These are phyloP conservation scores for Neodiprion virginianus DNA, from an alignment of 1,140 invertebrate genomes.

Conservation along the genomic window DNA sequence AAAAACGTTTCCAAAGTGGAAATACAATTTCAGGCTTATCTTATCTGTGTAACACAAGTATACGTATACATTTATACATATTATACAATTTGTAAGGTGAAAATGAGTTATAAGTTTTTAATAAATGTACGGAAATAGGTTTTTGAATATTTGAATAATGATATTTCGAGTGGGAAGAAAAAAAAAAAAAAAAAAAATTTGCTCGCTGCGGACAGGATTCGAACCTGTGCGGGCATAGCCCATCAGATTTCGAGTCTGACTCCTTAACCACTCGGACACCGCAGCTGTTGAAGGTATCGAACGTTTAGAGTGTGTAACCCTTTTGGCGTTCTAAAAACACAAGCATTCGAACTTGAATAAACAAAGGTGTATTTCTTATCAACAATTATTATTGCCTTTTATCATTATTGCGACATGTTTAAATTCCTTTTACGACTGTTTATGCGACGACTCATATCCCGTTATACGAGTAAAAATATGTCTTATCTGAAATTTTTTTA, in stretches of 20 bases:
- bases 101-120: no score
- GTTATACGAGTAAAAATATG: background rate
- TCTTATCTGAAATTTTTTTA: no score
- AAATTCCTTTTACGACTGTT: background rate
- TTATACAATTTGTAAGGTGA: no score
- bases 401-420: background rate
- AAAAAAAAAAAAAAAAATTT: conserved; percentile 38
- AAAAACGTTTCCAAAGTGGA: no score
- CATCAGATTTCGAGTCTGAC: conserved; percentile 72
- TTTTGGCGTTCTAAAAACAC: background rate
- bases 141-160: no score
- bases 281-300: conserved; percentile 42
- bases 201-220: conserved; percentile 69
- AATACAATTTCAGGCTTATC: no score
- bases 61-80: no score
- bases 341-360: no score
- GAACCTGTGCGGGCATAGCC: conserved; percentile 72
- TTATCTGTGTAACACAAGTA: no score
- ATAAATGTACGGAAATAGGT: no score
- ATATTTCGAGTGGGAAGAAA: conserved; percentile 1
- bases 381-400: background rate
- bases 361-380: background rate
- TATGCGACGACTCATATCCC: background rate
- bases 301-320: conserved; percentile 11
- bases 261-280: conserved; percentile 68